A percentile compares a stretch with the other conserved stretches of the same genome.
Conservation (phyloP, 2,113 vertebrate genomes). For the Leptocoma aspasia region DNA sequence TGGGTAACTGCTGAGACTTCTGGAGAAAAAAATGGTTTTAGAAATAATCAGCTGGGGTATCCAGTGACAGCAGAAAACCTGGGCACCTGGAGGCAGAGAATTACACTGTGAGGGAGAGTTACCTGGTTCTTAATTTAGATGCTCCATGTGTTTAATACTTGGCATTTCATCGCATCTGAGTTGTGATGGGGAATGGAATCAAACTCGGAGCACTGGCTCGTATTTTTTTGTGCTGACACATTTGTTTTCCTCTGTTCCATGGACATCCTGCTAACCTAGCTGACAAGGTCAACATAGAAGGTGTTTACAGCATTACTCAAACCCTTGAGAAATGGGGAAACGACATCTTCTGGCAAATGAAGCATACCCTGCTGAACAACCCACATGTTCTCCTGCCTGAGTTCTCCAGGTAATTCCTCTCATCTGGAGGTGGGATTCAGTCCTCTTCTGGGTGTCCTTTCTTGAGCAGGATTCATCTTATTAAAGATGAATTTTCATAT, state of each 20-base stretch:
- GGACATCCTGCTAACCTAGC: constrained; percentile 33
- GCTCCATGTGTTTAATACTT: not conserved
- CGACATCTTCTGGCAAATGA: constrained; percentile 70
- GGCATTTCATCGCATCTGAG: not conserved
- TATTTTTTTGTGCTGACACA: not conserved
- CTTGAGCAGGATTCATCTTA: not conserved
- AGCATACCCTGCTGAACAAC: constrained; percentile 60
- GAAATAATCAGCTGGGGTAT: not conserved
- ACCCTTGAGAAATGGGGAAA: constrained; percentile 72
- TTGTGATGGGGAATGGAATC: not conserved
- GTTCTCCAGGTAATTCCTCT: constrained; percentile 66
- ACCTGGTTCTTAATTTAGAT: not conserved
- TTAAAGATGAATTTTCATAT: not conserved
- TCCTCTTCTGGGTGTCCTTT: not conserved
- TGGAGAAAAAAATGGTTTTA: not conserved
- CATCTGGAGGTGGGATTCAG: not conserved
- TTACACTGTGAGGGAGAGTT: not conserved
- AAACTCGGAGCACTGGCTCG: not conserved
- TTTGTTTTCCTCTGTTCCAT: not conserved
- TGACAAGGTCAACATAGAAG: constrained; percentile 66
- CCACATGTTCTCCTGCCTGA: constrained; percentile 60
- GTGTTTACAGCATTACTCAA: constrained; percentile 63
- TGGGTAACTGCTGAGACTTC: not conserved
- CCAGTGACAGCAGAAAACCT: not conserved
- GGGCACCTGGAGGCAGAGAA: not conserved